Evolutionary conservation across 1,140 invertebrate species (phyloP).

Genomic region (Drosophila arizonae): DNA sequence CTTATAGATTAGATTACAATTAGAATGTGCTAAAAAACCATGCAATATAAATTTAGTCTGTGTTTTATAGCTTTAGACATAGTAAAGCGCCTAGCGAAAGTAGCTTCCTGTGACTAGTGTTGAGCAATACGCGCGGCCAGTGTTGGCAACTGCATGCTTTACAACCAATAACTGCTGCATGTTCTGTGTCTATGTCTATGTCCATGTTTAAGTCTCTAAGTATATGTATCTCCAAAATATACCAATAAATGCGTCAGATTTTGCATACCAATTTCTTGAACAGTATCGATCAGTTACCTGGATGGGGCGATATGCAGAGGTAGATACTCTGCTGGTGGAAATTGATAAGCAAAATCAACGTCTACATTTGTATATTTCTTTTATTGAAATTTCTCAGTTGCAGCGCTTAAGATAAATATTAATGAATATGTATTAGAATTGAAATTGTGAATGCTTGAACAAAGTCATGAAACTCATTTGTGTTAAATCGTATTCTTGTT

Average conservation of each 20-base stretch:
- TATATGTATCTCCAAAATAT: slow-evolving; percentile 26
- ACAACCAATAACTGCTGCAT: slow-evolving; percentile 40
- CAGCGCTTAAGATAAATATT: slow-evolving; percentile 72
- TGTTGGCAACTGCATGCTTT: slow-evolving; percentile 66
- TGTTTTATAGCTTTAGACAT: slow-evolving; percentile 65
- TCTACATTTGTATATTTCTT: slow-evolving; percentile 67
- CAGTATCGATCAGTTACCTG: neutral
- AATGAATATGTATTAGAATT: slow-evolving; percentile 15
- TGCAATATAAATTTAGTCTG: slow-evolving; percentile 5
- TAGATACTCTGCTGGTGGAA: slow-evolving; percentile 11
- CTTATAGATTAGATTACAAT: slow-evolving; percentile 46
- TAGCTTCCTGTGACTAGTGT: slow-evolving; percentile 69
- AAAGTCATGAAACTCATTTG: slow-evolving; percentile 57
- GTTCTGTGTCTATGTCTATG: slow-evolving; percentile 53
- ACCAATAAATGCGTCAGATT: slow-evolving; percentile 66
- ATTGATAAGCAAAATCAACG: slow-evolving; percentile 63
- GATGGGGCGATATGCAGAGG: neutral
- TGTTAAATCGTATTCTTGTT: slow-evolving; percentile 73
- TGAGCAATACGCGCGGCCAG: slow-evolving; percentile 45
- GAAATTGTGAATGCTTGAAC: slow-evolving; percentile 22
- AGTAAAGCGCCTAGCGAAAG: slow-evolving; percentile 35
- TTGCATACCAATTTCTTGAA: slow-evolving; percentile 57
- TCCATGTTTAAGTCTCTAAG: slow-evolving; percentile 54
- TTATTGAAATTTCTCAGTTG: slow-evolving; percentile 57
- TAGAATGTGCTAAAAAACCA: slow-evolving; percentile 22